A percentile compares a stretch with the other conserved stretches of the same genome.
These are phyloP conservation scores for Euspilapteryx auroguttella DNA, from an alignment of 2,888 invertebrate species.

Conservation along the genomic window DNA sequence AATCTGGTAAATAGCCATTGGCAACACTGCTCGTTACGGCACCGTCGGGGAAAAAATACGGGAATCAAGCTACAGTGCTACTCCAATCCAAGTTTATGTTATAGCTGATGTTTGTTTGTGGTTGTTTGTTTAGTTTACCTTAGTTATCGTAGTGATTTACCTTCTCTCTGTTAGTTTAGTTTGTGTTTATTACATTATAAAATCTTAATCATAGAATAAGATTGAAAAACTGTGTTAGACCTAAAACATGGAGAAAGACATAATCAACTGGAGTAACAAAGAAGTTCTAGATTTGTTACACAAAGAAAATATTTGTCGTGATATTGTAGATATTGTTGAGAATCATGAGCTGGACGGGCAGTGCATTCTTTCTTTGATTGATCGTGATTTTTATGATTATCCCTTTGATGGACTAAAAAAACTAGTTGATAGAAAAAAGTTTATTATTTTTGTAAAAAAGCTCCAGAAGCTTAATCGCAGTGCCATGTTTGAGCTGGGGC, in stretches of 20 bases:
- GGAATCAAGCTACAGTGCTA: too few relatives aligned
- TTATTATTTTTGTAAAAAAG: slow-evolving; percentile 73
- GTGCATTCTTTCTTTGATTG: slow-evolving; percentile 81
- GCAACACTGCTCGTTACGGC: too few relatives aligned
- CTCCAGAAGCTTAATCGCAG: slow-evolving; percentile 73
- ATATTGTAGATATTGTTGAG: slow-evolving; percentile 38
- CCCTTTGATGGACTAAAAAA: slow-evolving; percentile 62
- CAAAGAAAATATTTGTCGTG: slow-evolving; percentile 42
- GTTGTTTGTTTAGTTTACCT: too few relatives aligned
- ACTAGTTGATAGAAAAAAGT: slow-evolving; percentile 84
- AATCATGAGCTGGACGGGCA: slow-evolving; percentile 79
- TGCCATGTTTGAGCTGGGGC: slow-evolving; percentile 67
- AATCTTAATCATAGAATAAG: too few relatives aligned
- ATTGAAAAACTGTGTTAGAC: too few relatives aligned
- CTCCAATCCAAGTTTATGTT: too few relatives aligned
- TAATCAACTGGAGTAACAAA: slow-evolving; percentile 51
- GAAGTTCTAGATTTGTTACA: slow-evolving; percentile 50
- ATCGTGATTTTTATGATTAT: slow-evolving; percentile 77
- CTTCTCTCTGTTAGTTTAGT: too few relatives aligned
- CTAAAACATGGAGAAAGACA: slow-evolving; percentile 7
- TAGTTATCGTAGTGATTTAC: too few relatives aligned
- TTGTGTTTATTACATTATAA: too few relatives aligned
- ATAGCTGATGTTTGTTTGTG: too few relatives aligned
- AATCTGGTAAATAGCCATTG: too few relatives aligned
- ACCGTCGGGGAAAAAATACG: too few relatives aligned